Conservation (phyloP, 2,797 vertebrate genomes). For the Chrosomus eos region DNA sequence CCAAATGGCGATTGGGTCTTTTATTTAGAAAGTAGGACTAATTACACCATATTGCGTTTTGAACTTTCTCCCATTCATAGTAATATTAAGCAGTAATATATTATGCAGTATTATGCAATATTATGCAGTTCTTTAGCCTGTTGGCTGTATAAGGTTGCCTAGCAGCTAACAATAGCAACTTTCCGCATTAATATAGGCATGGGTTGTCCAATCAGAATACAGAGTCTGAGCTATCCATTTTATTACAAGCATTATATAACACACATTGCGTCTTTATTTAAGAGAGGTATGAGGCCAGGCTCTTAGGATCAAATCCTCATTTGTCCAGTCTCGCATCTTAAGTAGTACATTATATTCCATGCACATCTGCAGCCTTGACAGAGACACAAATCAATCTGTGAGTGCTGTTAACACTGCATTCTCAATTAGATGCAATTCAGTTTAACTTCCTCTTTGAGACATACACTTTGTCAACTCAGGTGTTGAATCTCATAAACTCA, state of each 20-base stretch:
- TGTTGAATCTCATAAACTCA: constrained; percentile 38
- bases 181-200: not conserved
- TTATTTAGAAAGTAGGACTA: too few relatives aligned
- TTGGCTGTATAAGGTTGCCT: not conserved
- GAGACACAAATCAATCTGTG: constrained; percentile 21
- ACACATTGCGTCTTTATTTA: not conserved
- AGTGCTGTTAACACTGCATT: constrained; percentile 39
- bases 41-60: too few relatives aligned
- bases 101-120: too few relatives aligned
- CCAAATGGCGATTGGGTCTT: too few relatives aligned
- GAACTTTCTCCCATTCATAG: too few relatives aligned
- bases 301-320: constrained; percentile 8
- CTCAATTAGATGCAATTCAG: constrained; percentile 10
- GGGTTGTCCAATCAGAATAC: not conserved
- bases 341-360: constrained; percentile 34
- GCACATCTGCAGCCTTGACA: constrained; percentile 16
- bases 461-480: constrained; percentile 22
- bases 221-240: not conserved
- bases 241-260: not conserved
- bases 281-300: not conserved
- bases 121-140: not conserved
- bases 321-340: not conserved
- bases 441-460: not conserved
- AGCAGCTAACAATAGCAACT: not conserved
- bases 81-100: too few relatives aligned